Conservation (phyloP, 1,140 invertebrate species). For the Drosophila pectinifera region DNA sequence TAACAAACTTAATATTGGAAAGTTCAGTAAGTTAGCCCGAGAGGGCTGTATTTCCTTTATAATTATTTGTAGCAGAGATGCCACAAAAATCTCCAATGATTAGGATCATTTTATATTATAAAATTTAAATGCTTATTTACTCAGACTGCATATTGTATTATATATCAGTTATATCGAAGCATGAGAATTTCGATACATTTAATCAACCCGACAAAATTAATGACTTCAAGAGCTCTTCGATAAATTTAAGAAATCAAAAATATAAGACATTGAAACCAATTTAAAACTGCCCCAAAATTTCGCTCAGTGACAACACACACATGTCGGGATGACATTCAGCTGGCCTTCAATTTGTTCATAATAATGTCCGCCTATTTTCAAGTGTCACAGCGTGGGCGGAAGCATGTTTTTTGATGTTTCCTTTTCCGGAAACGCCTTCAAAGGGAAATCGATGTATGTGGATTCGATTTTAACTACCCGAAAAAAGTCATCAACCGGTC, state of each 20-base stretch:
- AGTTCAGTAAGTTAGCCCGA: too few relatives aligned
- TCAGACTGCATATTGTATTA: neutral
- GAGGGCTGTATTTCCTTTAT: neutral
- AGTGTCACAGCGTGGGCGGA: slow-evolving; percentile 46
- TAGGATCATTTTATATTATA: too few relatives aligned
- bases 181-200: neutral
- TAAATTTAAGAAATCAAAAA: too few relatives aligned
- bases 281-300: neutral
- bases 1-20: neutral
- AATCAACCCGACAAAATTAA: neutral
- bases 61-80: neutral
- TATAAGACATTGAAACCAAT: neutral
- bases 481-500: too few relatives aligned
- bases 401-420: slow-evolving; percentile 42
- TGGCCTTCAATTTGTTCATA: slow-evolving; percentile 72
- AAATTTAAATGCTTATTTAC: too few relatives aligned
- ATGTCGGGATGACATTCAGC: slow-evolving; percentile 46
- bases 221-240: neutral
- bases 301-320: slow-evolving; percentile 4
- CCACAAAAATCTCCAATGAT: neutral
- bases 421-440: slow-evolving; percentile 24
- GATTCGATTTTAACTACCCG: slow-evolving; percentile 3
- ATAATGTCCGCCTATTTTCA: slow-evolving; percentile 71
- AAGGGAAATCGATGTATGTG: slow-evolving; percentile 15
- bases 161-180: too few relatives aligned